A percentile compares a stretch with the other conserved stretches of the same genome.
Evolutionary conservation across 2,113 vertebrate genomes (phyloP).

Genomic region (Rafetus swinhoei): DNA sequence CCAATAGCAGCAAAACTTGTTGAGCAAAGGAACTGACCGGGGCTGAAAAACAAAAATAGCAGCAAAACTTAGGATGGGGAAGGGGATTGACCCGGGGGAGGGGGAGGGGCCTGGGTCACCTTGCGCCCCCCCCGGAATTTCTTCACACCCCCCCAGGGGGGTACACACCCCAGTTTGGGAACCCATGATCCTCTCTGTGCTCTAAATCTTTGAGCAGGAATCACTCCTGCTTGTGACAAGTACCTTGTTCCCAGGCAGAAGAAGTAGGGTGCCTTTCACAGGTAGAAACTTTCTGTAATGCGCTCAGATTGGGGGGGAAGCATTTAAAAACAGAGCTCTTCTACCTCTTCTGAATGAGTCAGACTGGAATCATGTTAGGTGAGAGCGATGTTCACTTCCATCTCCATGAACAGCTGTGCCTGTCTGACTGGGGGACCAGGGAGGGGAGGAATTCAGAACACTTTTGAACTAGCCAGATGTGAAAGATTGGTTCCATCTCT

Average conservation of each 20-base stretch:
- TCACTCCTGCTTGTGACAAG: not conserved
- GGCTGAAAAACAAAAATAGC: no score
- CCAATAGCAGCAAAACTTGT: no score
- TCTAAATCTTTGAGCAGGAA: not conserved
- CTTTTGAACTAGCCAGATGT: not conserved
- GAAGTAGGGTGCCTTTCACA: not conserved
- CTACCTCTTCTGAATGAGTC: not conserved
- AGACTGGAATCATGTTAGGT: not conserved
- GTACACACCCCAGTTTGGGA: no score
- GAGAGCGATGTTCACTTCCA: not conserved
- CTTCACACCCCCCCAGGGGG: no score
- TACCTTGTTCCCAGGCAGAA: not conserved
- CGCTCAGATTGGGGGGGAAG: not conserved
- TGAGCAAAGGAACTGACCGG: no score
- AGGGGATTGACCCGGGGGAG: no score
- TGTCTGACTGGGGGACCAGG: not conserved
- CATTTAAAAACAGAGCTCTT: not conserved
- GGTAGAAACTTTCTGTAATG: not conserved
- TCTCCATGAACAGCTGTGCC: not conserved
- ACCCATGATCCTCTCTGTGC: not conserved
- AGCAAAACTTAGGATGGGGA: no score
- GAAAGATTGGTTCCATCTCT: not conserved
- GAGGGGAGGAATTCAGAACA: not conserved
- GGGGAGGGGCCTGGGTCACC: no score
- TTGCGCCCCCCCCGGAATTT: no score